These are phyloP conservation scores for Anabacerthia variegaticeps DNA, from an alignment of 2,797 vertebrate species.

Conservation along the genomic window DNA sequence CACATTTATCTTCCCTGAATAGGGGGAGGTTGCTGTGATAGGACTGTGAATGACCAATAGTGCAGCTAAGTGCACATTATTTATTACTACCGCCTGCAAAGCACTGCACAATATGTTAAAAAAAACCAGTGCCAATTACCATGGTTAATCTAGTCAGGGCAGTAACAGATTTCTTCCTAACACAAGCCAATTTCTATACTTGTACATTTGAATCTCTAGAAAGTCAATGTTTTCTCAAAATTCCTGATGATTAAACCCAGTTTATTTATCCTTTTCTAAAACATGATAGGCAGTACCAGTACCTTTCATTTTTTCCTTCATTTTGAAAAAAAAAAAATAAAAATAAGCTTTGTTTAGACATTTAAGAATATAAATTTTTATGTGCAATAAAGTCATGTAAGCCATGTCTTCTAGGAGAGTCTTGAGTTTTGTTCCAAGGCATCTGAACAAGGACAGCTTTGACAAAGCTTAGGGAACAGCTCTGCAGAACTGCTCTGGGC, in stretches of 20 bases:
- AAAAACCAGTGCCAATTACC: constrained; percentile 77
- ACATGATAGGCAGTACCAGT: neutral
- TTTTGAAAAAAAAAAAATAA: neutral
- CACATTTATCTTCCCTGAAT: constrained; percentile 96
- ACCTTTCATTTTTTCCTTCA: neutral
- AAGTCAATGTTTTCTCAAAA: constrained; percentile 30
- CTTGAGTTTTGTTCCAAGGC: neutral
- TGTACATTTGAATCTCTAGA: constrained; percentile 44
- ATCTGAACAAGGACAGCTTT: neutral
- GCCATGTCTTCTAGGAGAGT: neutral
- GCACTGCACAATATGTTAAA: constrained; percentile 78
- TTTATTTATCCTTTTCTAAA: neutral
- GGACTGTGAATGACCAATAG: constrained; percentile 80
- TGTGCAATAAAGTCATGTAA: neutral
- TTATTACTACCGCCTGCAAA: constrained; percentile 80
- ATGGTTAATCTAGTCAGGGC: constrained; percentile 79
- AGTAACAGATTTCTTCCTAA: constrained; percentile 77
- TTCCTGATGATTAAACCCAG: constrained; percentile 14
- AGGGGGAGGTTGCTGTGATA: constrained; percentile 83
- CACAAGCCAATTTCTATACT: constrained; percentile 71
- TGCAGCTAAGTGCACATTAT: constrained; percentile 82
- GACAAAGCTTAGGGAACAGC: neutral
- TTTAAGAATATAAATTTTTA: neutral
- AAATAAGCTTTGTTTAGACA: neutral
- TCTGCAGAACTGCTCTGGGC: neutral